Percentiles rank a stretch among this genome's conserved stretches.
Conservation (phyloP, 2,888 invertebrate genomes). For the Synanthedon vespiformis region DNA sequence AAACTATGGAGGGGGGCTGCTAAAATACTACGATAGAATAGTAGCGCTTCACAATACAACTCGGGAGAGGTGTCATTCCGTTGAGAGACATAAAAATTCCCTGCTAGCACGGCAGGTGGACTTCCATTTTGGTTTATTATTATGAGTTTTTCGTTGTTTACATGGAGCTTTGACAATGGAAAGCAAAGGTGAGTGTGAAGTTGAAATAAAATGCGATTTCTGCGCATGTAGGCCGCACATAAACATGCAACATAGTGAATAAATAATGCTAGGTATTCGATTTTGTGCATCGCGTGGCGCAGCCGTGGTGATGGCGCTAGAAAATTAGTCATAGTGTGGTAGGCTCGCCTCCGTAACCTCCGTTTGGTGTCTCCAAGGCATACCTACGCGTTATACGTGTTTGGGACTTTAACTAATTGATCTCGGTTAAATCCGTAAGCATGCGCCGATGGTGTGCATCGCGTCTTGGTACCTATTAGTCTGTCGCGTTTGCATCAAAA, state of each 20-base stretch:
- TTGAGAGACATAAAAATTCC: constrained; percentile 43
- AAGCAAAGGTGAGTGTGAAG: constrained; percentile 48
- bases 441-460: constrained; percentile 46
- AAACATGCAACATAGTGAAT: constrained; percentile 57
- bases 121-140: constrained; percentile 70
- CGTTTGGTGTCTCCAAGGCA: constrained; percentile 8
- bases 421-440: constrained; percentile 46
- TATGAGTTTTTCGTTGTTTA: constrained; percentile 63
- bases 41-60: constrained; percentile 71
- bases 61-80: constrained; percentile 32
- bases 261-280: constrained; percentile 51
- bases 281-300: constrained; percentile 55
- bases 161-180: constrained; percentile 60
- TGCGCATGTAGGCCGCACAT: constrained; percentile 63
- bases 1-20: constrained; percentile 62
- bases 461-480: constrained; percentile 19
- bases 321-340: constrained; percentile 11
- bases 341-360: constrained; percentile 7
- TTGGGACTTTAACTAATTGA: constrained; percentile 34
- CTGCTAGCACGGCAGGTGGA: constrained; percentile 48
- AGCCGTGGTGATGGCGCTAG: constrained; percentile 28
- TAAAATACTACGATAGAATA: constrained; percentile 70
- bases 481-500: constrained; percentile 24
- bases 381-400: constrained; percentile 7
- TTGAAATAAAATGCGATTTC: constrained; percentile 29